phyloP scores from a whole-genome alignment of 2,888 invertebrate species.

The Alloplasta piceator region DNA sequence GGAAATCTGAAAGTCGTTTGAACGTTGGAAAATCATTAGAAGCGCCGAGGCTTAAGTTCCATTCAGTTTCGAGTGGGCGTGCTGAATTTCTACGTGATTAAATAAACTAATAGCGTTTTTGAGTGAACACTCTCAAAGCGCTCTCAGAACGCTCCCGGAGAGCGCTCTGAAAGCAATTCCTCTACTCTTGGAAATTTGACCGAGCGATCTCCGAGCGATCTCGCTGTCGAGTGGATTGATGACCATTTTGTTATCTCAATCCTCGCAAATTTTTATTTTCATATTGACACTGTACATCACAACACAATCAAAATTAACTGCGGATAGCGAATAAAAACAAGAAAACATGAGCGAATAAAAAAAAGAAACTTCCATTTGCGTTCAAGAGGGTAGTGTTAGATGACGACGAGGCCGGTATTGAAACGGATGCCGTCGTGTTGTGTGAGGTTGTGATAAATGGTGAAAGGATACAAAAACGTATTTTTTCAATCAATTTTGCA shows the following conservation, averaged over 20 bases:
- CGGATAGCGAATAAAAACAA: no score
- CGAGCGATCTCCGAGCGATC: conserved; percentile 2
- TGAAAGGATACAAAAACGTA: background rate
- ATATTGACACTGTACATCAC: background rate
- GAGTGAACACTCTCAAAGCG: background rate
- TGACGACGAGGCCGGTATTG: conserved; percentile 3
- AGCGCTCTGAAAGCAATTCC: background rate
- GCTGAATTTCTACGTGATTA: conserved; percentile 22
- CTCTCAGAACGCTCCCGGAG: background rate
- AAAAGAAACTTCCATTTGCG: background rate
- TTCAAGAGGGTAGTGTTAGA: background rate
- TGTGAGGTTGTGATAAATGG: conserved; percentile 1
- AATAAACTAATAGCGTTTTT: conserved; percentile 15
- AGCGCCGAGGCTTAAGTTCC: conserved; percentile 4
- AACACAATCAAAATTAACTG: no score
- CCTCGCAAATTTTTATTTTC: background rate
- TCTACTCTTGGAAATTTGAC: background rate
- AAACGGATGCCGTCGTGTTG: conserved; percentile 3
- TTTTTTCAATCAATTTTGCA: background rate
- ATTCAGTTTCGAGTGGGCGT: background rate
- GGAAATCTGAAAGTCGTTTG: background rate
- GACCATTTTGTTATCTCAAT: background rate
- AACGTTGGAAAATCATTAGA: background rate
- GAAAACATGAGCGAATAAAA: background rate
- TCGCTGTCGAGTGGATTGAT: background rate